phyloP scores from a whole-genome alignment of 2,888 invertebrate genomes.

The Pollenia labialis region DNA sequence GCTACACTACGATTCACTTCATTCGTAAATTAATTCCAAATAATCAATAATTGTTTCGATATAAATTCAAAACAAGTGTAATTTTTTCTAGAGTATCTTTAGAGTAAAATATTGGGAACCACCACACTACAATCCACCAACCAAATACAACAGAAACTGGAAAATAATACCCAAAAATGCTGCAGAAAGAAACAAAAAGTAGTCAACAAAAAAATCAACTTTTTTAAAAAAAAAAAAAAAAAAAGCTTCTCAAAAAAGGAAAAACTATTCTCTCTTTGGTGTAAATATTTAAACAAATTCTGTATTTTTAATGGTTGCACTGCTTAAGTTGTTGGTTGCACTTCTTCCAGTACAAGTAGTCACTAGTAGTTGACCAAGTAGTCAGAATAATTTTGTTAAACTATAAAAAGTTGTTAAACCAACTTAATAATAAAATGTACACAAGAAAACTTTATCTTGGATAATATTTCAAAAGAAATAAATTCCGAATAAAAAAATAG shows the following conservation, averaged over 20 bases:
- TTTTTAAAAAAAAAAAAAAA: constrained; percentile 17
- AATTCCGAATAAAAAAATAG: constrained; percentile 1
- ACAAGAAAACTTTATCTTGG: constrained; percentile 46
- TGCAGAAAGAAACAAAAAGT: not conserved
- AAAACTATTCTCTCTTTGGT: constrained; percentile 4
- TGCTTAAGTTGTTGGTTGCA: not conserved
- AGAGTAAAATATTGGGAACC: too few relatives aligned
- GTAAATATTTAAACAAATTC: constrained; percentile 28
- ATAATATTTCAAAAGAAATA: not conserved
- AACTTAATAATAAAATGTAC: constrained; percentile 49
- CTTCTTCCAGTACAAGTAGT: not conserved
- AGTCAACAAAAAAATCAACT: not conserved
- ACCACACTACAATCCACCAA: constrained; percentile 14
- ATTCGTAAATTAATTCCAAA: too few relatives aligned
- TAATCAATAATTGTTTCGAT: too few relatives aligned
- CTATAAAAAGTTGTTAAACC: constrained; percentile 33
- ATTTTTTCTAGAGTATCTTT: too few relatives aligned
- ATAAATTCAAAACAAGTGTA: too few relatives aligned
- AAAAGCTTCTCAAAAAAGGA: not conserved
- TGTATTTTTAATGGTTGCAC: constrained; percentile 19
- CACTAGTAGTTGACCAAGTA: not conserved
- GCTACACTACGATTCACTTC: too few relatives aligned
- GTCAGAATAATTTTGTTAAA: constrained; percentile 34
- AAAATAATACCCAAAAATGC: not conserved
- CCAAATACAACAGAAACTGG: constrained; percentile 13